A percentile compares a stretch with the other conserved stretches of the same genome.
phyloP scores from a whole-genome alignment of 1,140 invertebrate species.

The Tribolium madens region DNA sequence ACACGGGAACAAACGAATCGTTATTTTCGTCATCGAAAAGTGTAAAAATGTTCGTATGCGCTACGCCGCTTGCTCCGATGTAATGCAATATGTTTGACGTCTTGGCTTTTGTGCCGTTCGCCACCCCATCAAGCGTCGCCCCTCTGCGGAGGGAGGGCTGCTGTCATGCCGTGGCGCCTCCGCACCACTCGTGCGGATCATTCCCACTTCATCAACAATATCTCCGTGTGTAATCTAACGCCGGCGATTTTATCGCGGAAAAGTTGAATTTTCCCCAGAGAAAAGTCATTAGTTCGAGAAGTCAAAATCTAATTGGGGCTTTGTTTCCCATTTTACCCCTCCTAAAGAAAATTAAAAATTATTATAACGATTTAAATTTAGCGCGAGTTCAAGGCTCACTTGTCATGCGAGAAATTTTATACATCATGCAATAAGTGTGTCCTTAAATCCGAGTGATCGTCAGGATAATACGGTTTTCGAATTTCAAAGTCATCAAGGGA shows the following conservation, averaged over 20 bases:
- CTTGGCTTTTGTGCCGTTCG: constrained; percentile 44
- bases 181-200: constrained; percentile 48
- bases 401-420: constrained; percentile 19
- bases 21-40: constrained; percentile 18
- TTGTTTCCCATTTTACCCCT: no score
- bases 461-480: neutral
- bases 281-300: neutral
- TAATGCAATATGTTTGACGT: constrained; percentile 54
- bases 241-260: constrained; percentile 36
- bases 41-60: no score
- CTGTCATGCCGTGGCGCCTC: constrained; percentile 50
- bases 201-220: constrained; percentile 47
- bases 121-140: constrained; percentile 14
- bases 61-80: constrained; percentile 11
- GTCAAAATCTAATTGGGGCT: neutral
- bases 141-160: constrained; percentile 28
- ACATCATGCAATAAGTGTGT: neutral
- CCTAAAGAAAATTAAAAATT: no score
- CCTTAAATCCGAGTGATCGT: neutral
- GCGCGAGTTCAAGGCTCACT: neutral
- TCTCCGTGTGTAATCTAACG: constrained; percentile 40
- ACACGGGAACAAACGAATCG: neutral
- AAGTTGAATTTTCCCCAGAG: constrained; percentile 18
- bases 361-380: neutral
- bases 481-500: neutral